Conservation (phyloP, 1,140 invertebrate genomes). For the Bombus fervidus region DNA sequence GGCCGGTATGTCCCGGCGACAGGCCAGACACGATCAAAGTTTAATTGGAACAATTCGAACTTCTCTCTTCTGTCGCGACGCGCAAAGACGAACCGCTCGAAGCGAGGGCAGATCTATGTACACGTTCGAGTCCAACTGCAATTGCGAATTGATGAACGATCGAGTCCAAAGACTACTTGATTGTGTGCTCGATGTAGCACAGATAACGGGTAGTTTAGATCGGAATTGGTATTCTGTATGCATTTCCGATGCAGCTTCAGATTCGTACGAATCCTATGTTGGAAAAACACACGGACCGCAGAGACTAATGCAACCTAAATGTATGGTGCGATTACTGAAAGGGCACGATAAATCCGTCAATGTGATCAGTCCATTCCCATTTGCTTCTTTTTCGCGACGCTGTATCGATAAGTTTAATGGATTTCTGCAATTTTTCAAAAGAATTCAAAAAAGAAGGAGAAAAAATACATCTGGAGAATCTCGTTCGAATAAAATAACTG, state of each 20-base stretch:
- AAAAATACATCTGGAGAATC: not conserved
- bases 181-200: conserved; percentile 18
- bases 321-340: not conserved
- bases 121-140: not conserved
- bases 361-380: not conserved
- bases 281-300: not conserved
- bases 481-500: not conserved
- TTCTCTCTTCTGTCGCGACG: not conserved
- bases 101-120: not conserved
- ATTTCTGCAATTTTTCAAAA: not conserved
- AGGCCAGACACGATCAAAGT: conserved; percentile 18
- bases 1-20: not conserved
- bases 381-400: not conserved
- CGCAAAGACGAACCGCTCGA: conserved; percentile 16
- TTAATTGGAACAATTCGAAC: conserved; percentile 45
- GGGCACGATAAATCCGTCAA: not conserved
- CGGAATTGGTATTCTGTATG: conserved; percentile 2
- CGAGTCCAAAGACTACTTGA: not conserved
- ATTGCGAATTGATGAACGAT: conserved; percentile 32
- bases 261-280: not conserved
- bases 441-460: no score
- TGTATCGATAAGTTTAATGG: not conserved
- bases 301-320: not conserved
- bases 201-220: conserved; percentile 6
- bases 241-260: not conserved